Base-by-base conservation (phyloP, 2,888 invertebrate genomes). In the Magallana nippona region DNA sequence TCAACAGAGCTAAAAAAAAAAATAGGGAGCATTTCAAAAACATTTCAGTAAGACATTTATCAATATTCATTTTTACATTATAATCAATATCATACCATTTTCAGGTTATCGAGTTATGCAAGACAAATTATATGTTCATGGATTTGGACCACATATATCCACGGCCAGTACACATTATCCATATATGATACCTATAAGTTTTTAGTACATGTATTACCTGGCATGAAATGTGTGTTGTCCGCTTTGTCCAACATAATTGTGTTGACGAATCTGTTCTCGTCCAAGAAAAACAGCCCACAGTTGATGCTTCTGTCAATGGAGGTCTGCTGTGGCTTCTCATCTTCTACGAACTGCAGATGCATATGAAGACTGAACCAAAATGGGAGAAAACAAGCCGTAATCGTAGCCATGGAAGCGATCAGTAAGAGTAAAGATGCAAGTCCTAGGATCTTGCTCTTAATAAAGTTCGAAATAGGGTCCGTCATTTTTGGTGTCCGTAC, bases 1-100 rank as follows among this genome's bases (percentile, higher is more conserved):
- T 83, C 55, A 89, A 81, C 60, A 84, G 63, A 8, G 22, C 90
- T 90, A 87, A 32, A 84, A 87, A 63, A 57, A 13, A n/a, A 60
- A 5, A 58, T n/a, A n/a, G 60, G 60, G 5, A 27, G 22, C 13
- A 27, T 63, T 22, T 17, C 22, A 27, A 2, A 19, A 22, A 27
- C 15, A 22, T 27, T 63, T 44, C 44, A 44, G 3, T 44, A 44
- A 5, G 44, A 44, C 44, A 44, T 44, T 8, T 5, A 44, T 44
- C 44, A 44, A 44, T 44, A 44, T 5, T 44, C 44, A 44, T 44
- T 44, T 44, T 44, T 44, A 44, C 44, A 44, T 8, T 44, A n/a
- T n/a, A 44, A 44, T 8, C 5, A 44, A 44, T 44, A 44, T 44
- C 44, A 44, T 44, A 44, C 3, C 0, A 44, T 44, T 44, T 44